Evolutionary conservation across 2,888 invertebrate genomes (phyloP), one percentile per base, ranked within the genome.

Genomic region (Pemphredon lugubris): DNA sequence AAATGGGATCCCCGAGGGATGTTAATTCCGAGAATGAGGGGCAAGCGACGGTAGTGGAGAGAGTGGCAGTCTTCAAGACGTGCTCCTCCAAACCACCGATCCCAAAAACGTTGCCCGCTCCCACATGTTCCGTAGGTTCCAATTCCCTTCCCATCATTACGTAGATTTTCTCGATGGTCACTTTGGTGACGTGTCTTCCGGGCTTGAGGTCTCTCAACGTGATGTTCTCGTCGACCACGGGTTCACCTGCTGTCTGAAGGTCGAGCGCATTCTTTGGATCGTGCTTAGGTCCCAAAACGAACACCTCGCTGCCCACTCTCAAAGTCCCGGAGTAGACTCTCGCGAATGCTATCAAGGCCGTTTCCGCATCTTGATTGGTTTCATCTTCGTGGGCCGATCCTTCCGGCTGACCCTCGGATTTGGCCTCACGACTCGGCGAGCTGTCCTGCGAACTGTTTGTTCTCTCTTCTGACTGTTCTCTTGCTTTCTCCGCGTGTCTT

Each of bases 61-160:
- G 88, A 0, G 99, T 98, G 0, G 96, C 97, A 0, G 97, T 97
- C 90, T 98, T 96, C 0, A 98, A 89, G 0, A 98, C 93, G 83
- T 95, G 93, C 0, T 95, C 94, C 83, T 96, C 96, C 73, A 98
- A 86, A 0, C 96, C 96, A 11, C 96, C 96, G 58, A 98, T 96
- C 53, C 96, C 96, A 69, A 98, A 92, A 68, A 99, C 95, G 90
- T 97, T 98, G 4, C 99, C 99, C 42, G 97, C 96, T 1, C 95
- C 93, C 0, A 96, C 95, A 86, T 94, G 92, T 23, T 95, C 93
- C 34, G 98, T 92, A 0, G 91, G 88, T 88, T 96, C 95, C 58
- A 98, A 89, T 84, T 99, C 98, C 79, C 97, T 92, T 5, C 99
- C 99, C 96, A 98, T 97, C 67, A 99, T 92, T 79, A 98, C 91